Base-by-base conservation (phyloP, 2,888 invertebrate species). In the Dryobota labecula region DNA sequence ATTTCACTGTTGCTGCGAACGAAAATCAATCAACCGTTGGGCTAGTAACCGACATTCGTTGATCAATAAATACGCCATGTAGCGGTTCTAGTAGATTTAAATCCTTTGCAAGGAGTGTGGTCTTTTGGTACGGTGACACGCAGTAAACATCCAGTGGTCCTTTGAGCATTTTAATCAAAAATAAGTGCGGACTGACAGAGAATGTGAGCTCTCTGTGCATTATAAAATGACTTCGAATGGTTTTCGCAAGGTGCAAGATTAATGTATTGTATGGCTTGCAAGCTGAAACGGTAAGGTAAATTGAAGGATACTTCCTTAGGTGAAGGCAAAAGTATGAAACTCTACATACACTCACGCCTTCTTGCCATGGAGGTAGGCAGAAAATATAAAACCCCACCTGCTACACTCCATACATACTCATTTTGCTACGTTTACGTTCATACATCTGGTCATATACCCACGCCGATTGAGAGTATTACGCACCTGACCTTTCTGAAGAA, bases 1-100 rank as follows among this genome's bases (percentile, higher is more conserved):
- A 80, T 69, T 75, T 80, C 49, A 67, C 43, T 64, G 73, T 62
- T 57, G 47, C 73, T 69, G 45, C 24, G 62, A 63, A 63, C 24
- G 5, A 64, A 80, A 83, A 83, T 83, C 84, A 80, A 80, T 80
- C 84, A 80, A 43, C 30, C 54, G 15, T 56, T 30, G 54, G 24
- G 63, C 24, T 66, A 49, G 41, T 67, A 65, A 83, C 80, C 54
- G 58, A 62, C 54, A 73, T 69, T 66, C 54, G 43, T 61, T 62
- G 33, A 62, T 78, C 70, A 61, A 77, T 70, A 69, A 62, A 76
- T 38, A 20, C 53, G 43, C 53, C 11, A 13, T 24, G 15, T 27
- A n/a, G 11, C 20, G 13, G 15, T 53, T 73, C 11, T 49, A 36
- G 30, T 64, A 6, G 49, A 15, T 54, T 80, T 33, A 56, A 43